Conservation (phyloP, 2,113 vertebrate genomes). For the Hemibagrus wyckioides region DNA sequence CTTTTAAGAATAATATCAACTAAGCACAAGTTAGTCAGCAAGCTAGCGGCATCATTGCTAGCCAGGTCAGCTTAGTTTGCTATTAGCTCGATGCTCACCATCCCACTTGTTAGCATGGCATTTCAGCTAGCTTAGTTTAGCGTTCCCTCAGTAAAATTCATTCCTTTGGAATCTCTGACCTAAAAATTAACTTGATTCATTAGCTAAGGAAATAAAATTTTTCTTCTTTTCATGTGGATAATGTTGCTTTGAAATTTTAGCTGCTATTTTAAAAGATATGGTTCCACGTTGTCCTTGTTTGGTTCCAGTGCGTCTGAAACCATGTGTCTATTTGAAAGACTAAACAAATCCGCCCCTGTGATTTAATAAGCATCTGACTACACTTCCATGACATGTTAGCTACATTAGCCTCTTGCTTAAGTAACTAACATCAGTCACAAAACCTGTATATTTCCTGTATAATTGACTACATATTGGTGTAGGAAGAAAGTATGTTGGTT, state of each 20-base stretch:
- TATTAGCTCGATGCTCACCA: background rate
- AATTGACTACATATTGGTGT: background rate
- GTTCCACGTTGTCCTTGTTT: background rate
- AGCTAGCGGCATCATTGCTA: background rate
- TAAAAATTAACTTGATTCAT: background rate
- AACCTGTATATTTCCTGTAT: background rate
- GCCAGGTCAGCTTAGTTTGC: background rate
- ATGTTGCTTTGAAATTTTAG: background rate
- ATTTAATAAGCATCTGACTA: background rate
- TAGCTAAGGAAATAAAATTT: background rate
- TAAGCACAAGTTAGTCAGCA: background rate
- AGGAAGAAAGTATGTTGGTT: background rate
- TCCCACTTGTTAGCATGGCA: background rate
- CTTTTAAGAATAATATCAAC: background rate
- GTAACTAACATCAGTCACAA: background rate
- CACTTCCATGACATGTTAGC: background rate
- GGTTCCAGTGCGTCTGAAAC: background rate
- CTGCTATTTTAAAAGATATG: background rate
- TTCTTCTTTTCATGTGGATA: background rate
- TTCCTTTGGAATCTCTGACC: background rate
- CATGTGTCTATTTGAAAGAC: background rate
- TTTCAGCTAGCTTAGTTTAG: no score
- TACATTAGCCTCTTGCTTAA: background rate
- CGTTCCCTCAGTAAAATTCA: background rate
- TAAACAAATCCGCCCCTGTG: background rate